A percentile compares a stretch with the other conserved stretches of the same genome.
Conservation (phyloP, 2,888 invertebrate genomes). For the Aphodius sticticus region DNA sequence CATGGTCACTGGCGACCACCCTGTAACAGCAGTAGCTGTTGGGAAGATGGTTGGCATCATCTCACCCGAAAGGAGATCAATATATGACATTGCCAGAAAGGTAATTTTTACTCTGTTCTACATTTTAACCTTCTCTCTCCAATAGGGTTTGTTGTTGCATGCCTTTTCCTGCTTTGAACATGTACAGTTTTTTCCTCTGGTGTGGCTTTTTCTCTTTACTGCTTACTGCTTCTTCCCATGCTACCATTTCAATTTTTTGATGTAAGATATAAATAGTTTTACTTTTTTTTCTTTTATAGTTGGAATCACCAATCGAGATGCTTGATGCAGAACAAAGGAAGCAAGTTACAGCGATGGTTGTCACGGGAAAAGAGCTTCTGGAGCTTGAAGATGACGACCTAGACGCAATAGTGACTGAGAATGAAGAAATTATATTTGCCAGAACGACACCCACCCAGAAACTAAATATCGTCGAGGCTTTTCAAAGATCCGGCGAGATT, state of each 20-base stretch:
- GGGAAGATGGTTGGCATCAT: conserved; percentile 77
- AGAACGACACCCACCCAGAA: conserved; percentile 75
- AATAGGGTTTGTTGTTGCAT: no score
- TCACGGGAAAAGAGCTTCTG: conserved; percentile 67
- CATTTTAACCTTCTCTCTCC: no score
- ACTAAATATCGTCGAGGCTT: conserved; percentile 77
- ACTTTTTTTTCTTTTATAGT: neutral
- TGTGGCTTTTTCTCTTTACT: no score
- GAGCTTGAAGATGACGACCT: conserved; percentile 65
- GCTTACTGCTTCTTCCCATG: no score
- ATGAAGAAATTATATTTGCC: conserved; percentile 78
- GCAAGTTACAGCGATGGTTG: conserved; percentile 61
- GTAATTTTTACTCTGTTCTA: neutral
- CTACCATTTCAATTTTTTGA: no score
- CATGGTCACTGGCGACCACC: conserved; percentile 85
- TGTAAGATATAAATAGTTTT: neutral
- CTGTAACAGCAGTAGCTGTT: conserved; percentile 79
- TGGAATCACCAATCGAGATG: conserved; percentile 60
- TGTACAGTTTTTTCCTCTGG: no score
- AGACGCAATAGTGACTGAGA: conserved; percentile 66
- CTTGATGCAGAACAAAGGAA: conserved; percentile 59
- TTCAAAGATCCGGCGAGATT: conserved; percentile 66
- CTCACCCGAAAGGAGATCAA: conserved; percentile 64
- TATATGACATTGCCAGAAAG: conserved; percentile 75
- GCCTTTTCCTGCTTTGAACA: no score